Base-by-base conservation (phyloP, 2,888 invertebrate species). In the Mythimna loreyi region DNA sequence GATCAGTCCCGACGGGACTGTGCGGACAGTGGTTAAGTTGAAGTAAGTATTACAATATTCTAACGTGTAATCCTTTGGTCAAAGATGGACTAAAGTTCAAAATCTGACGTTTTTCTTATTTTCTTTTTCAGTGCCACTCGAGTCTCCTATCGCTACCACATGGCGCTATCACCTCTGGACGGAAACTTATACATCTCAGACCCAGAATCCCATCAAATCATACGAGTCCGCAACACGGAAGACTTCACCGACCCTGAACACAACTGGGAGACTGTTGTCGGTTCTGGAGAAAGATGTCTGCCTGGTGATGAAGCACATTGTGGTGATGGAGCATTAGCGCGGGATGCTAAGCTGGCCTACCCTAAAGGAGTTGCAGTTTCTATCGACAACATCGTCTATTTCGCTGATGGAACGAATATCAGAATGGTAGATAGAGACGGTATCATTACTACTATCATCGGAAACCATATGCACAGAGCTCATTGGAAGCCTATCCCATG, bases 351-450 rank as follows among this genome's bases (percentile, higher is more conserved):
- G 91, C 96, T 99, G 9, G 98, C 99, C 0, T 99, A 99, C 91
- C 99, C 99, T 0, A 99, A 99, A 96, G 99, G 99, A 85, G 98
- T 99, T 19, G 99, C 99, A 0, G 98, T 99, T 0, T 98, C 98
- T 0, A 97, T 97, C 19, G 98, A 99, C 86, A 99, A 99, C 79
- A 97, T 98, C 0, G 93, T 99, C 0, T 99, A 99, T 92, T 99
- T 99, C 88, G 99, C 99, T 57, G 99, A 99, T 90, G 99, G 99
- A 4, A 99, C 99, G 2, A 99, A 99, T 89, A 98, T 98, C 79
- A 96, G 99, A 58, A 98, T 98, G 97, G 98, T 99, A 0, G 98
- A 99, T 89, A 96, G 98, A 65, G 98, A 99, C 89, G 98, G 99
- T 9, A 98, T 98, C 62, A 98, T 99, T 49, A 98, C 98, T 8